Conservation (phyloP, 2,888 invertebrate species). For the Amiota minor region DNA sequence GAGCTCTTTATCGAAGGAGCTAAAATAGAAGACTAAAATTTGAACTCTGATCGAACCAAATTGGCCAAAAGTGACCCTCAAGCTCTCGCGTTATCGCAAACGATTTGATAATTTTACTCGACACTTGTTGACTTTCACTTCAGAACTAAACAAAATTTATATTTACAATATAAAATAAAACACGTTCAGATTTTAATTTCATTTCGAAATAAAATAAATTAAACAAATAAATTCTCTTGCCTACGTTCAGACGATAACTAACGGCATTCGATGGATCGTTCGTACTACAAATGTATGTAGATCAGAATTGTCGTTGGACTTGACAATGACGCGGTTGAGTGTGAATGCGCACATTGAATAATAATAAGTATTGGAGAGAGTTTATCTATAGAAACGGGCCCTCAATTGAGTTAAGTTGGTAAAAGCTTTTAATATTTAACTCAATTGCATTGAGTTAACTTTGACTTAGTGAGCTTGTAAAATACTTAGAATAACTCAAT, state of each 20-base stretch:
- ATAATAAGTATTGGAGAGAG: constrained; percentile 12
- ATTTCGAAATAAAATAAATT: background rate
- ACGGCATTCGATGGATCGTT: constrained; percentile 22
- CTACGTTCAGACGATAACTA: constrained; percentile 16
- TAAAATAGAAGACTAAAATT: background rate
- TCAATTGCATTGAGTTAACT: background rate
- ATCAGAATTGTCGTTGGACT: constrained; percentile 14
- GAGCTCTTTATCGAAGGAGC: background rate
- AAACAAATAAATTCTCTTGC: background rate
- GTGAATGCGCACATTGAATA: constrained; percentile 16
- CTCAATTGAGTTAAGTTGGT: no score
- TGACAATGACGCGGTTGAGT: background rate
- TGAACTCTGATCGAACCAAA: background rate
- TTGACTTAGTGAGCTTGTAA: no score
- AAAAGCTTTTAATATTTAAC: background rate
- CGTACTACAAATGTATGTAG: constrained; percentile 7
- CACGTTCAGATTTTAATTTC: constrained; percentile 19
- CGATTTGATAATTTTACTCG: background rate
- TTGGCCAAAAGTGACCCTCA: background rate
- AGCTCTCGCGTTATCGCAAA: constrained; percentile 13
- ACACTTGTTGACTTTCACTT: constrained; percentile 25
- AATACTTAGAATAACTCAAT: no score
- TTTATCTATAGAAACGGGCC: background rate
- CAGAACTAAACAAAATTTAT: constrained; percentile 5
- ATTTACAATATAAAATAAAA: no score